phyloP scores from a whole-genome alignment of 2,113 vertebrate species.

The Pao palembangensis region DNA sequence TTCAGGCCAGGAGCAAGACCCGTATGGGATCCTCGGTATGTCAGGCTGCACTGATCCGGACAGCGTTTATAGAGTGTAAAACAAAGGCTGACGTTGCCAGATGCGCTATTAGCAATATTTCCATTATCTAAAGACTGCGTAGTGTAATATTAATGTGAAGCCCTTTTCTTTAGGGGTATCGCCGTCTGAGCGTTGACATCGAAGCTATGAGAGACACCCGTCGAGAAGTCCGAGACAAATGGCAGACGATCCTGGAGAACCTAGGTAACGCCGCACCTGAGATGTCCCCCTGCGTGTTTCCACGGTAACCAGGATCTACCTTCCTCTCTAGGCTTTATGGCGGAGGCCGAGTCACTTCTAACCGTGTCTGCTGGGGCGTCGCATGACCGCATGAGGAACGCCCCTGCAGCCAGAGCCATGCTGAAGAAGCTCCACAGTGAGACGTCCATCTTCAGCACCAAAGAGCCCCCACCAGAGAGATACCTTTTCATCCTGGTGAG shows the following conservation, averaged over 20 bases:
- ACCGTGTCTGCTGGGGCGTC: slow-evolving; percentile 70
- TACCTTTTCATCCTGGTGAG: slow-evolving; percentile 84
- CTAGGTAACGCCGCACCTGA: slow-evolving; percentile 63
- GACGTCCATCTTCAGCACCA: slow-evolving; percentile 74
- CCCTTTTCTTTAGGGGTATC: slow-evolving; percentile 70
- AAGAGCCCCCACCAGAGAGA: slow-evolving; percentile 76
- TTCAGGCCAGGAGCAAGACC: slow-evolving; percentile 76
- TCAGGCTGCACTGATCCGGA: neutral
- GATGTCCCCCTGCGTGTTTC: neutral
- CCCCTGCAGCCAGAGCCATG: slow-evolving; percentile 67
- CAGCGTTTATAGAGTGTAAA: no score
- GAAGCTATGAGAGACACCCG: slow-evolving; percentile 79
- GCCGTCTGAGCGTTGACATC: slow-evolving; percentile 81
- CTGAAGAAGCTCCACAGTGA: slow-evolving; percentile 70
- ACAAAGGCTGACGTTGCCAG: neutral
- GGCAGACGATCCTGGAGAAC: slow-evolving; percentile 79
- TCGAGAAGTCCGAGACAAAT: slow-evolving; percentile 78
- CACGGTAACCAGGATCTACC: neutral
- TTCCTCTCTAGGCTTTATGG: slow-evolving; percentile 72
- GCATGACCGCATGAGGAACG: slow-evolving; percentile 76
- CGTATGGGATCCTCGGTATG: slow-evolving; percentile 75
- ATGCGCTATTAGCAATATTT: neutral
- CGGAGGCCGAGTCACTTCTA: slow-evolving; percentile 78
- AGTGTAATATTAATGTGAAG: neutral
- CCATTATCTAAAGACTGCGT: neutral